These are phyloP conservation scores for Loriculus beryllinus DNA, from an alignment of 2,797 vertebrate genomes.

Conservation along the genomic window DNA sequence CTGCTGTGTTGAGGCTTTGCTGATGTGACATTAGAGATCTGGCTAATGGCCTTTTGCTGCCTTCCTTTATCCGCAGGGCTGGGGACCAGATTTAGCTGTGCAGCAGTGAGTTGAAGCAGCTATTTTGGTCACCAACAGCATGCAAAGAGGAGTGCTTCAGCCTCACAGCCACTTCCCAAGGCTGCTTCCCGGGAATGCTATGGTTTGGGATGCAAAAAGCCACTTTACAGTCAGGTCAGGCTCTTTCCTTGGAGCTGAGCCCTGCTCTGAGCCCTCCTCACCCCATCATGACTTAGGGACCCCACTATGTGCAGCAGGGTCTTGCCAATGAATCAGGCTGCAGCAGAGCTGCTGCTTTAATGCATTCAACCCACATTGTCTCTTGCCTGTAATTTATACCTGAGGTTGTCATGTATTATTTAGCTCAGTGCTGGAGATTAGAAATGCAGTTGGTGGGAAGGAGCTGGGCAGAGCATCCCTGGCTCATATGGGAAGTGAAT, in stretches of 20 bases:
- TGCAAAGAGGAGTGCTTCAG: accelerated
- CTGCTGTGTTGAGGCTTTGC: accelerated
- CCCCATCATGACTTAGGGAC: neutral
- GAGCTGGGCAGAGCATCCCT: neutral
- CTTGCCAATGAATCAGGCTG: neutral
- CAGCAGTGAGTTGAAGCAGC: neutral
- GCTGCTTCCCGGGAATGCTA: neutral
- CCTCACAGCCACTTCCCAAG: accelerated
- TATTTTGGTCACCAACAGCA: accelerated
- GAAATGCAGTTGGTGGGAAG: neutral
- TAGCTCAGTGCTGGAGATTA: neutral
- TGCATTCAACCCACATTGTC: neutral
- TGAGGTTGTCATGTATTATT: neutral
- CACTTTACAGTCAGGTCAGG: neutral
- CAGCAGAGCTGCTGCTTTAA: neutral
- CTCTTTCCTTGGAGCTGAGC: neutral
- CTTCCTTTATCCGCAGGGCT: accelerated
- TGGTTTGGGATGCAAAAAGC: neutral
- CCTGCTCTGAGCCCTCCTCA: neutral
- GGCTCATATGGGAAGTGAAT: neutral
- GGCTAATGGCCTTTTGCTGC: neutral
- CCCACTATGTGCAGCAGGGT: neutral
- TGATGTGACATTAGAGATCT: neutral
- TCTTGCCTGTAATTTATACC: neutral
- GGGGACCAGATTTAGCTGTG: neutral